Conservation (phyloP, 2,888 invertebrate species). For the Epirrita christyi region DNA sequence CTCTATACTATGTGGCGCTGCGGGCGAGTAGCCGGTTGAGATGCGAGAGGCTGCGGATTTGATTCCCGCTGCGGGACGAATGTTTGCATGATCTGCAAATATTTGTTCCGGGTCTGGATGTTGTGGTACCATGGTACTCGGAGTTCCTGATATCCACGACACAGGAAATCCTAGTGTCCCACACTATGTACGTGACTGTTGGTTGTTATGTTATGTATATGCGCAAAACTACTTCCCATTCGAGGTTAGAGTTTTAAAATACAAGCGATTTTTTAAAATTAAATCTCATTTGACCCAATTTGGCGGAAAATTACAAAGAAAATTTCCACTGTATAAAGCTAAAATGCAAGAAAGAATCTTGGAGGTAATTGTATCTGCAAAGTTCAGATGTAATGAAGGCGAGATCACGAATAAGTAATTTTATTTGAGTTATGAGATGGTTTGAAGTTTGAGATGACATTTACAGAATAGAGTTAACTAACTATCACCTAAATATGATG, state of each 20-base stretch:
- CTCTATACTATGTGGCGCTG: no score
- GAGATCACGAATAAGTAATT: conserved; percentile 34
- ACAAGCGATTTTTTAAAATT: conserved; percentile 11
- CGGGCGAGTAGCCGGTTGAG: no score
- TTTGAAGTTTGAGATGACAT: conserved; percentile 13
- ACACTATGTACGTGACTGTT: no score
- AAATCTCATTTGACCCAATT: conserved; percentile 39
- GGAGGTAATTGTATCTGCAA: conserved; percentile 41
- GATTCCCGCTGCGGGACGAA: no score
- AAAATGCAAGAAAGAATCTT: conserved; percentile 21
- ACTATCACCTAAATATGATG: background rate
- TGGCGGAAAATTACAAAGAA: conserved; percentile 31
- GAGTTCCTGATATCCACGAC: no score
- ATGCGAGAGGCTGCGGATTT: no score
- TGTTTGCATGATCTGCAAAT: no score
- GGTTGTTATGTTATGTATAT: no score
- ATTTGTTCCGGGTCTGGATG: no score
- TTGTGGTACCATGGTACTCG: no score
- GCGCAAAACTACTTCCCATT: background rate
- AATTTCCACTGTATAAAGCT: conserved; percentile 21
- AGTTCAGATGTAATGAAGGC: conserved; percentile 38
- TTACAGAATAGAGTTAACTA: background rate
- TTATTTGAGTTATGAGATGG: conserved; percentile 30
- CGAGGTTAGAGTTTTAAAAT: conserved; percentile 8
- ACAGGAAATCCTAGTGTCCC: no score